Evolutionary conservation across 1,140 invertebrate species (phyloP), one percentile per base, ranked within the genome.

Genomic region (Heliothis subflexa): DNA sequence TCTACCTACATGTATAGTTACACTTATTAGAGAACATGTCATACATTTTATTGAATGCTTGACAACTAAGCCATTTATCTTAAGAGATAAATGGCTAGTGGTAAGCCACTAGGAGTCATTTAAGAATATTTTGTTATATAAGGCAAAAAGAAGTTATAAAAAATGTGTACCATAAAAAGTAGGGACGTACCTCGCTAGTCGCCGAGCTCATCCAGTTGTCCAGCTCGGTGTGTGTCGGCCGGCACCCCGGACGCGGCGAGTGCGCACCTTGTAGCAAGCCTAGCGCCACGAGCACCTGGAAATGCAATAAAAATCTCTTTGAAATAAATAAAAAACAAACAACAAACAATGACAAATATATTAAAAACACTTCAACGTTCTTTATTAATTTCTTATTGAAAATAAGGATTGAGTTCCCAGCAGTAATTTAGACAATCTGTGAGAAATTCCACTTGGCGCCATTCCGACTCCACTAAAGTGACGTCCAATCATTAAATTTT

Each of bases 331-430:
- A 70, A 68, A 11, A 55, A 57, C 33, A 62, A 0, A 25, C 21
- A 1, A 25, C 21, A 71, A 78, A 78, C 61, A 78, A 72, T 77
- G 57, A 62, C 33, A 76, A 28, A 78, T 78, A 83, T 76, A 80
- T 78, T 78, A 77, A 66, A 55, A 79, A 71, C 45, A 76, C 78
- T 7, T 79, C 55, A 74, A 64, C 66, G 66, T 78, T 74, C 75
- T 79, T 81, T 81, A 84, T 82, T 81, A 80, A 84, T 81, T 83
- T 84, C 50, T 81, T 70, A 87, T 83, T 85, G 84, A 83, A 84
- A 87, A 89, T 85, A 83, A 80, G 74, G 81, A 79, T 81, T 83
- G 72, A 82, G 85, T 89, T 86, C 86, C 85, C 85, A 86, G 85
- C 82, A 70, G 61, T 61, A 76, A 68, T 68, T 73, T 49, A 88